Conservation (phyloP, 2,797 vertebrate species). For the Rhinophrynus dorsalis region DNA sequence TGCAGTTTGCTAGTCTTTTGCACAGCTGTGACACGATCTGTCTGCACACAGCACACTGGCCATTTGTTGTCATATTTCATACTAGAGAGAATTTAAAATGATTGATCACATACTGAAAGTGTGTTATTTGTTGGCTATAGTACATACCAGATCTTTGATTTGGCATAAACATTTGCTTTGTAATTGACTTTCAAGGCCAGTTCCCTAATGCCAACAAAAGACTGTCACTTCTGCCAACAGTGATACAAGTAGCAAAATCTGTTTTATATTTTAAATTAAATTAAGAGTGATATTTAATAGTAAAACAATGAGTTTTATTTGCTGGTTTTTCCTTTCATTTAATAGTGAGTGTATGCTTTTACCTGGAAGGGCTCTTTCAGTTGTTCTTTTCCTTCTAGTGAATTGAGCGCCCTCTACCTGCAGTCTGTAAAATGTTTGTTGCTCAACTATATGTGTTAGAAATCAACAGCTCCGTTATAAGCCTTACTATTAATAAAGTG, state of each 20-base stretch:
- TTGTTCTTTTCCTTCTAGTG: too few species aligned
- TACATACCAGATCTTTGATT: conserved; percentile 70
- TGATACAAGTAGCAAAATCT: conserved; percentile 56
- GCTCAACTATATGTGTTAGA: too few species aligned
- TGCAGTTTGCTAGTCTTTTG: conserved; percentile 55
- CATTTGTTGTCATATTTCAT: conserved; percentile 75
- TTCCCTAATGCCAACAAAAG: conserved; percentile 65
- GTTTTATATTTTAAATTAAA: too few species aligned
- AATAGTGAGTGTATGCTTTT: too few species aligned
- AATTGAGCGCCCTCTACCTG: too few species aligned
- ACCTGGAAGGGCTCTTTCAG: too few species aligned
- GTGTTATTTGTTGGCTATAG: conserved; percentile 69
- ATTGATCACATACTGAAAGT: conserved; percentile 70
- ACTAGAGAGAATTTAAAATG: conserved; percentile 67
- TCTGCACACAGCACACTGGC: conserved; percentile 58
- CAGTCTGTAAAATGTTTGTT: too few species aligned
- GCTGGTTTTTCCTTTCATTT: too few species aligned
- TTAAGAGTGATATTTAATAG: too few species aligned
- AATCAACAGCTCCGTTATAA: too few species aligned
- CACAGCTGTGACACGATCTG: conserved; percentile 61
- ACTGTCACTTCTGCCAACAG: conserved; percentile 71
- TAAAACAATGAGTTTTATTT: too few species aligned
- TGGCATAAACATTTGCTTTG: conserved; percentile 74
- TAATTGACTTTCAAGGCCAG: conserved; percentile 71
- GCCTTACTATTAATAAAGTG: too few species aligned